Percentiles rank a stretch among this genome's conserved stretches.
Evolutionary conservation across 1,140 invertebrate species (phyloP).

Genomic region (Zaprionus nigranus): DNA sequence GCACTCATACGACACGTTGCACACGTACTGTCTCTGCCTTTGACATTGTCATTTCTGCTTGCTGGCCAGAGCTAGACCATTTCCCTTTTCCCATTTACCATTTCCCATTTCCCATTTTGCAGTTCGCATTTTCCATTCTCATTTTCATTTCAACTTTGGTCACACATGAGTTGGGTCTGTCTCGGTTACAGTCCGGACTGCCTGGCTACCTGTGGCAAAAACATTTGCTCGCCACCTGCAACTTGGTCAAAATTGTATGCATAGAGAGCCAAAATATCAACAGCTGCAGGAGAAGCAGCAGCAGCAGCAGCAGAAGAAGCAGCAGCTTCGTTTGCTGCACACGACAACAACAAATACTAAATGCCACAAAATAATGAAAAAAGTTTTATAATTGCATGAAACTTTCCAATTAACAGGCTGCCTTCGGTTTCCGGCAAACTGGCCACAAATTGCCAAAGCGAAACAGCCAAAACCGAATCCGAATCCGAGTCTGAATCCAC

Average conservation of each 20-base stretch:
- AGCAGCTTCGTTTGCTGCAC: constrained; percentile 8
- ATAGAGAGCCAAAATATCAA: constrained; percentile 73
- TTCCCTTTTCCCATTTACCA: neutral
- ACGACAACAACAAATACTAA: constrained; percentile 37
- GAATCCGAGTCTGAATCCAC: constrained; percentile 1
- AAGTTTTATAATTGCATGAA: constrained; percentile 82
- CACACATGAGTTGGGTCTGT: constrained; percentile 72
- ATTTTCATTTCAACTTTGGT: constrained; percentile 80
- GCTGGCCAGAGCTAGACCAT: constrained; percentile 15
- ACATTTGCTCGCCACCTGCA: constrained; percentile 54
- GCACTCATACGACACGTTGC: constrained; percentile 73
- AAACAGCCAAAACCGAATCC: constrained; percentile 6
- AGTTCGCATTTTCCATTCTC: constrained; percentile 37
- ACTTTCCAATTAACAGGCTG: constrained; percentile 82
- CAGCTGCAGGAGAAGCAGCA: constrained; percentile 30
- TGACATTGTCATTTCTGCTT: constrained; percentile 70
- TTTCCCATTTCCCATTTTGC: constrained; percentile 14
- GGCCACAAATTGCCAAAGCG: constrained; percentile 44
- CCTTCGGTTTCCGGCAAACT: constrained; percentile 59
- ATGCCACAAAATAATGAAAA: constrained; percentile 77
- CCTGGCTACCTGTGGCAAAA: constrained; percentile 49
- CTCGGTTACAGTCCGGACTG: constrained; percentile 69
- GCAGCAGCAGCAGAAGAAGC: constrained; percentile 19
- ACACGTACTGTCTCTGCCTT: constrained; percentile 37
- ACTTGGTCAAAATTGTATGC: constrained; percentile 65